Conservation (phyloP, 2,888 invertebrate genomes). For the Argyra leucocephala region DNA sequence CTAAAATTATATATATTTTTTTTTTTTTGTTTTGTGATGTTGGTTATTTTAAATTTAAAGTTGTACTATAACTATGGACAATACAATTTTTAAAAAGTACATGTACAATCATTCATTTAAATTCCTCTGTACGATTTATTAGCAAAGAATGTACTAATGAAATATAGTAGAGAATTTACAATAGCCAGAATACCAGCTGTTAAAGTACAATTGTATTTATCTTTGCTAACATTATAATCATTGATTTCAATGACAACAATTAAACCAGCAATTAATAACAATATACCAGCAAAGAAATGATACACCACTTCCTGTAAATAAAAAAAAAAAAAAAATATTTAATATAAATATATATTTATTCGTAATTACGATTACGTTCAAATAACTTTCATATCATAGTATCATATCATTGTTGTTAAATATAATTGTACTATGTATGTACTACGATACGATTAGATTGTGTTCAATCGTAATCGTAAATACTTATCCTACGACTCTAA, state of each 20-base stretch:
- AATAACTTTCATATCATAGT: too few species aligned
- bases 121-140: conserved; percentile 66
- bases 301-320: conserved; percentile 68
- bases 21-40: too few species aligned
- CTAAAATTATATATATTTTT: too few species aligned
- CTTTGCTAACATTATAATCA: conserved; percentile 35
- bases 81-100: too few species aligned
- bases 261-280: conserved; percentile 62
- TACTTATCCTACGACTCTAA: too few species aligned
- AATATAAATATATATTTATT: not conserved
- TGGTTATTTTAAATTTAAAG: too few species aligned
- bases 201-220: conserved; percentile 54
- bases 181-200: conserved; percentile 67
- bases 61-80: too few species aligned
- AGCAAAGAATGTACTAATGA: conserved; percentile 68
- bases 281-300: conserved; percentile 62
- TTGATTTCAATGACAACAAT: conserved; percentile 57
- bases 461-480: too few species aligned
- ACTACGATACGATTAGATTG: too few species aligned
- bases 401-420: too few species aligned
- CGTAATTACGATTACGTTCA: too few species aligned
- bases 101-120: conserved; percentile 46
- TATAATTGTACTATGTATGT: too few species aligned
- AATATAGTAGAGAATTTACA: conserved; percentile 62
- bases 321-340: not conserved